These are phyloP conservation scores for Sycobia sp. DNA, from an alignment of 1,140 invertebrate species.

Conservation along the genomic window DNA sequence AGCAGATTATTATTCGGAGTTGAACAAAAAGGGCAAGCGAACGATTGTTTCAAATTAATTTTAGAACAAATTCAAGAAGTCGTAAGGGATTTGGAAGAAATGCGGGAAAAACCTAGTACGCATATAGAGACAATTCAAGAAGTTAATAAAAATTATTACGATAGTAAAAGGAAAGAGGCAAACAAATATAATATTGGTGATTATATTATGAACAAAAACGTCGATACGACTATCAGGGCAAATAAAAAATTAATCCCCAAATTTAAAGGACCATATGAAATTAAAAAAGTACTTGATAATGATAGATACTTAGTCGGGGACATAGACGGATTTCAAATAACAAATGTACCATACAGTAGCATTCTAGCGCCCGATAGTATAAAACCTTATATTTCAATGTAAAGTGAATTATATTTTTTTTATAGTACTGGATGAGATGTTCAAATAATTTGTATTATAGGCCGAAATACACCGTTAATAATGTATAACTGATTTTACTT, in stretches of 20 bases:
- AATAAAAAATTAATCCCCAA: constrained; percentile 20
- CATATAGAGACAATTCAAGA: neutral
- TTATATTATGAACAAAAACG: constrained; percentile 10
- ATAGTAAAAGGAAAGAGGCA: constrained; percentile 1
- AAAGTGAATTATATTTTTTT: no score
- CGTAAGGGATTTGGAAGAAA: constrained; percentile 2
- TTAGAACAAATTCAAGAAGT: neutral
- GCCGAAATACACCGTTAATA: no score
- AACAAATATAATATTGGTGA: constrained; percentile 4
- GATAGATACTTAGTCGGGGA: constrained; percentile 19
- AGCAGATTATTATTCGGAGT: constrained; percentile 29
- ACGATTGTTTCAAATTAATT: neutral
- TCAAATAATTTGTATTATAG: no score
- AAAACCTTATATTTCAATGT: no score
- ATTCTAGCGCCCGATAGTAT: no score
- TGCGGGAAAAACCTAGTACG: neutral
- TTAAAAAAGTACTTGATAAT: constrained; percentile 11
- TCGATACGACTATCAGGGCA: neutral
- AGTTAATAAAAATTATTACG: neutral
- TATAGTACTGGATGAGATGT: no score
- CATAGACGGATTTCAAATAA: constrained; percentile 13
- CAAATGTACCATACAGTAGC: constrained; percentile 20
- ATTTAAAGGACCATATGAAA: constrained; percentile 14
- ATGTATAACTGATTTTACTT: no score
- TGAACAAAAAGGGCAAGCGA: neutral